Evolutionary conservation across 2,888 invertebrate species (phyloP), one percentile per base, ranked within the genome.

Genomic region (Boloria euphrosyne): DNA sequence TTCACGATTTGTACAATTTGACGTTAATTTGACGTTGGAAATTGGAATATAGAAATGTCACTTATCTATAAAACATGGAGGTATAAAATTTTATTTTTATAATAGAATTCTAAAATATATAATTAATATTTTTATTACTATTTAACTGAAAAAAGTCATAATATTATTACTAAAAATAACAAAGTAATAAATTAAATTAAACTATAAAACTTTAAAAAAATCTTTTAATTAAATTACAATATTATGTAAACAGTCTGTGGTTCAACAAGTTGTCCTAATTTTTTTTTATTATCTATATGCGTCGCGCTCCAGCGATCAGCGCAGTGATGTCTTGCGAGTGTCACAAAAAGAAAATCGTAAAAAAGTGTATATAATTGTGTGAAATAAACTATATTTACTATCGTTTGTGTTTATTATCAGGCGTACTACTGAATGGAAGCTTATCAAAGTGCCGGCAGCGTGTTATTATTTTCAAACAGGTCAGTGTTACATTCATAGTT

Each of bases 291-390:
- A 66, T 72, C 72, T 72, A 73, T 71, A 73, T 71, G 72, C 74
- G 74, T 76, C 74, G 73, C 75, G 76, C 75, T 78, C 71, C 73
- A 73, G 74, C 73, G 74, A 73, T 72, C 74, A 71, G 68, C 73
- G 74, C 71, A 74, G 82, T 75, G 74, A 75, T 77, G 76, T 77
- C 79, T 79, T 38, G 81, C 82, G 84, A 82, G 82, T 89, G 87
- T 86, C 83, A 84, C 78, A 78, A 82, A 80, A 79, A 77, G 81
- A 78, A 80, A 83, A 82, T 83, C 79, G 78, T 80, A 80, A 84
- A 85, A 86, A 87, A 84, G 76, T 80, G 81, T 80, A 82, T 80
- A 81, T 79, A 83, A 84, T 83, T 87, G 85, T 85, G 85, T 85
- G 84, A 85, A 87, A 82, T 85, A 85, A 83, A 84, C 81, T 77